A percentile compares a stretch with the other conserved stretches of the same genome.
Conservation (phyloP, 2,113 vertebrate genomes). For the Nothocercus julius region DNA sequence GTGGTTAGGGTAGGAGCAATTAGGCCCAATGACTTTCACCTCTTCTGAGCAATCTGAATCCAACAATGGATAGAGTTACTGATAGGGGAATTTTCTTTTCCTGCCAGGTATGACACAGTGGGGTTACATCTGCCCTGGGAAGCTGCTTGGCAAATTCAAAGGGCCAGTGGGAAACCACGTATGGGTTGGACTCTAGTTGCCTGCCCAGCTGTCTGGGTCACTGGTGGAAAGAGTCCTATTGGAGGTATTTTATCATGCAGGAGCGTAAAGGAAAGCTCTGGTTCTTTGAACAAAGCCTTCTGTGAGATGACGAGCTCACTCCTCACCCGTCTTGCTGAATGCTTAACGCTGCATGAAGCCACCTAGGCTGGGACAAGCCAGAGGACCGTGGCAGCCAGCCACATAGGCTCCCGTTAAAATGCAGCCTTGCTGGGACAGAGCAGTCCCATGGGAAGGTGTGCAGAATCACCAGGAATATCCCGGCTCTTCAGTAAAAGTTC, state of each 20-base stretch:
- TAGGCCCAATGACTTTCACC: not conserved
- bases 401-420: not conserved
- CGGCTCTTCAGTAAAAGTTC: not conserved
- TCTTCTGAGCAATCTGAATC: not conserved
- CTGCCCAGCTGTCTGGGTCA: not conserved
- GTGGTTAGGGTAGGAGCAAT: not conserved
- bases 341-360: fast-evolving
- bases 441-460: not conserved
- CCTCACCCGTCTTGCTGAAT: fast-evolving
- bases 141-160: not conserved
- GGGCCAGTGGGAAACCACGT: not conserved
- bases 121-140: not conserved
- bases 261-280: not conserved
- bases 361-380: not conserved
- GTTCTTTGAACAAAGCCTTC: not conserved
- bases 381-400: not conserved
- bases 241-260: not conserved
- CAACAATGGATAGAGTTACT: not conserved
- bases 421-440: not conserved
- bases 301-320: not conserved
- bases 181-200: not conserved
- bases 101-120: not conserved
- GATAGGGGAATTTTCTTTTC: not conserved
- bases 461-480: not conserved
- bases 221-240: fast-evolving